Evolutionary conservation across 2,888 invertebrate genomes (phyloP).

Genomic region (Drosophila dives): DNA sequence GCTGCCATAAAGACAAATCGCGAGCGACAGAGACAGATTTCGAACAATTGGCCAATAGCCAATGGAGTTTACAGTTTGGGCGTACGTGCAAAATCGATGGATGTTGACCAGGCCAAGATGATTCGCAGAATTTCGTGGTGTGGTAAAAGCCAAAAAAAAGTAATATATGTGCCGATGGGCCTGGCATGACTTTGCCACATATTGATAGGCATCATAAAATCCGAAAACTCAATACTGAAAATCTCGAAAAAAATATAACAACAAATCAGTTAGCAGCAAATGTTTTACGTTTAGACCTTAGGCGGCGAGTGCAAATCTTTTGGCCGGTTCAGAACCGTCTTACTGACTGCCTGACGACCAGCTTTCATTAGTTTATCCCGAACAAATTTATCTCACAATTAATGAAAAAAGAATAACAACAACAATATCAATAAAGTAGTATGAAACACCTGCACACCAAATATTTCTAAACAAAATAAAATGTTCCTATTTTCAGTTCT

Average conservation of each 20-base stretch:
- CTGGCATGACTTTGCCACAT: slow-evolving; percentile 25
- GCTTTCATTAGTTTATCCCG: slow-evolving; percentile 51
- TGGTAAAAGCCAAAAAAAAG: slow-evolving; percentile 22
- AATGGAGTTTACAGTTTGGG: slow-evolving; percentile 37
- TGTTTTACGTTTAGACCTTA: slow-evolving; percentile 67
- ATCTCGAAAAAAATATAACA: slow-evolving; percentile 30
- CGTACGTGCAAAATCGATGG: slow-evolving; percentile 57
- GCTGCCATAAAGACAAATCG: slow-evolving; percentile 62
- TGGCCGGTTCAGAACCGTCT: slow-evolving; percentile 54
- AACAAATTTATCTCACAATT: slow-evolving; percentile 36
- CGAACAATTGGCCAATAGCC: slow-evolving; percentile 42
- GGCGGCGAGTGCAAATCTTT: slow-evolving; percentile 72
- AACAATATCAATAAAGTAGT: slow-evolving; percentile 49
- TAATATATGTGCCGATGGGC: slow-evolving; percentile 16
- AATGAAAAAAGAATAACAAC: slow-evolving; percentile 12
- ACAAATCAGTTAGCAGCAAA: slow-evolving; percentile 52
- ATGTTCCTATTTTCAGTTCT: slow-evolving; percentile 37
- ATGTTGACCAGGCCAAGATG: slow-evolving; percentile 54
- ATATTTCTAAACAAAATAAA: slow-evolving; percentile 59
- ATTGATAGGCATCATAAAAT: slow-evolving; percentile 67
- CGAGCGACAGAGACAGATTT: slow-evolving; percentile 18
- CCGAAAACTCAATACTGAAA: slow-evolving; percentile 31
- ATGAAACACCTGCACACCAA: slow-evolving; percentile 67
- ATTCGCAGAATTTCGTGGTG: slow-evolving; percentile 56
- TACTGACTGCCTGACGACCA: slow-evolving; percentile 44